Base-by-base conservation (phyloP, 2,888 invertebrate species). In the Sesia apiformis region DNA sequence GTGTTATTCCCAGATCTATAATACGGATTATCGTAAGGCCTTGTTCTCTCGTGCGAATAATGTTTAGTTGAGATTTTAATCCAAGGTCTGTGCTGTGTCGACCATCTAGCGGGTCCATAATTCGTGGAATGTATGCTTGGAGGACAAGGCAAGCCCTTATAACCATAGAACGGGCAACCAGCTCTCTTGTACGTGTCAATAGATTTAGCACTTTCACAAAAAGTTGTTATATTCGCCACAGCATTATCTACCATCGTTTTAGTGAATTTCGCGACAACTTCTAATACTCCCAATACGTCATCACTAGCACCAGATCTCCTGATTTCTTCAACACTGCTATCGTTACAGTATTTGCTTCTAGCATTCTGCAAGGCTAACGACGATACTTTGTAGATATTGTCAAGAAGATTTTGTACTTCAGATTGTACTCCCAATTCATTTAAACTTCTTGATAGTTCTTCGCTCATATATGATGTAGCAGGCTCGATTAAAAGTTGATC, bases 291-390 rank as follows among this genome's bases (percentile, higher is more conserved):
- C 39, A 74, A 38, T 3, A 79, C 58, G 54, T 81, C 80, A 0
- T 63, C 49, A 7, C 5, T 51, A 52, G 6, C 51, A 6, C 38
- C 55, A 4, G 56, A 40, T 60, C 55, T 63, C 5, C 60, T 38
- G 50, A 46, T 51, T 3, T 50, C 8, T 52, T 65, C 60, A 8
- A 46, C n/a, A 0, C 7, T 39, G 0, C 67, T 64, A 0, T 43
- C 52, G 6, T 81, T 78, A 54, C 87, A 87, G 42, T 76, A 70
- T 64, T 76, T 81, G 0, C 49, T 49, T 63, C 71, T 72, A 3
- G 76, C 74, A 1, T 76, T 74, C 0, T 63, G 63, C 0, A 88
- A 52, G 0, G 81, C 84, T 55, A 61, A 23, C 0, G 68, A 58
- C 0, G 78, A 67, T 0, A 81, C 55, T 62, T 74, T 74, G 50